Evolutionary conservation across 2,797 vertebrate genomes (phyloP).

Genomic region (Delichon dasypus): DNA sequence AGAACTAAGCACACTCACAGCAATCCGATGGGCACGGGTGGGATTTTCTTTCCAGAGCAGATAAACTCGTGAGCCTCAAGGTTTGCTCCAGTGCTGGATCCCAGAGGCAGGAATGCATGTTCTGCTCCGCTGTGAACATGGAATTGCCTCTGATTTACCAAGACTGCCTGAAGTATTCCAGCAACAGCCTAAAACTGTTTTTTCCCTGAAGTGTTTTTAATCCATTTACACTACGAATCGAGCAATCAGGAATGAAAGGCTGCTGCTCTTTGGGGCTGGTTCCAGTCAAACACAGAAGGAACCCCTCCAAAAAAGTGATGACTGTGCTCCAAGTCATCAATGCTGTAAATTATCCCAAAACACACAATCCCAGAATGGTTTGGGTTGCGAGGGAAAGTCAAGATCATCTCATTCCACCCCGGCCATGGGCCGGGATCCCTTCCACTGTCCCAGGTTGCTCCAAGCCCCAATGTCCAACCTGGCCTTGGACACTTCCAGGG

Average conservation of each 20-base stretch:
- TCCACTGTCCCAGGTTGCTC: rapidly evolving
- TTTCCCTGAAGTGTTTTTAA: background rate
- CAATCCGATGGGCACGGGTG: background rate
- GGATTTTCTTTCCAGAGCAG: background rate
- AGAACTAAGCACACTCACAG: background rate
- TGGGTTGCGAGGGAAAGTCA: background rate
- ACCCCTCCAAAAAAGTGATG: background rate
- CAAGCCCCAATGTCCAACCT: rapidly evolving
- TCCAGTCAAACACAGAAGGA: background rate
- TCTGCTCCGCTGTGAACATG: background rate
- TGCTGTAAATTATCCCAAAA: background rate
- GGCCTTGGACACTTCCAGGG: background rate
- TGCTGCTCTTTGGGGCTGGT: background rate
- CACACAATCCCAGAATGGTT: background rate
- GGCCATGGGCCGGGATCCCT: background rate
- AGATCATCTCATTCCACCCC: rapidly evolving
- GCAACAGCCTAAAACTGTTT: background rate
- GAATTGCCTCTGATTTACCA: background rate
- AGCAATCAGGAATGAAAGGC: background rate
- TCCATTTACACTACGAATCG: rapidly evolving
- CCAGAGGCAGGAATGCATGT: rapidly evolving
- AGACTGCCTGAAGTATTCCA: background rate
- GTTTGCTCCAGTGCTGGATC: background rate
- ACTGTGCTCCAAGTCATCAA: background rate
- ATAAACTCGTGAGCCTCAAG: background rate